Evolutionary conservation across 2,888 invertebrate species (phyloP), one percentile per base, ranked within the genome.

Genomic region (Aphodius granarius): DNA sequence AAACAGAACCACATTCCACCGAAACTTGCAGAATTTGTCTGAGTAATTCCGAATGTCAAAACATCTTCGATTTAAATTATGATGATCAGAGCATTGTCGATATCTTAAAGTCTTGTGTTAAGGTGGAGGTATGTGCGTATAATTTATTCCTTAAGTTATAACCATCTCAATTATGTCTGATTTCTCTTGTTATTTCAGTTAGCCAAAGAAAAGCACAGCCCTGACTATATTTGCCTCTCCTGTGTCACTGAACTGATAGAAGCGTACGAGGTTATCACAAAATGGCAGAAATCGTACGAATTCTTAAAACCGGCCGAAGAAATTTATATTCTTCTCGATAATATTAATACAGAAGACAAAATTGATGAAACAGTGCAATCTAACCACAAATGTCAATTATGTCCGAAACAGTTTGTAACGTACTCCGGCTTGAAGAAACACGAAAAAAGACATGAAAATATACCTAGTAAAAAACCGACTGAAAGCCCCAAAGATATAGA

Each of bases 271-370:
- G 19, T 68, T 20, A 68, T 68, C 6, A 68, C 22, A 19, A 20
- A 68, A 68, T 68, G 68, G 19, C 21, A 68, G 21, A 68, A 17
- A 20, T 18, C 68, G 5, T 20, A 68, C n/a, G 21, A 68, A 68
- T 68, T 20, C 3, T n/a, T 21, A 68, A 22, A 68, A 65, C 2
- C 19, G 1, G 19, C 5, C 15, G 65, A 19, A 18, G 16, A 16
- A 13, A 65, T 19, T 16, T 18, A 65, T 65, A 19, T 18, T 15
- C 19, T 16, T 9, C n/a, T 68, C 21, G 68, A n/a, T 68, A 22
- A 68, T 20, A 20, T 2, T 66, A 13, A n/a, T 43, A 2, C 3
- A 17, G 66, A 66, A 66, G 20, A 17, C 66, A 21, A 68, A 22
- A 68, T 3, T 43, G 43, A 43, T 9, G 4, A 9, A 43, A 43